These are phyloP conservation scores for Camptogramma bilineatum DNA, from an alignment of 2,888 invertebrate species.

Conservation along the genomic window DNA sequence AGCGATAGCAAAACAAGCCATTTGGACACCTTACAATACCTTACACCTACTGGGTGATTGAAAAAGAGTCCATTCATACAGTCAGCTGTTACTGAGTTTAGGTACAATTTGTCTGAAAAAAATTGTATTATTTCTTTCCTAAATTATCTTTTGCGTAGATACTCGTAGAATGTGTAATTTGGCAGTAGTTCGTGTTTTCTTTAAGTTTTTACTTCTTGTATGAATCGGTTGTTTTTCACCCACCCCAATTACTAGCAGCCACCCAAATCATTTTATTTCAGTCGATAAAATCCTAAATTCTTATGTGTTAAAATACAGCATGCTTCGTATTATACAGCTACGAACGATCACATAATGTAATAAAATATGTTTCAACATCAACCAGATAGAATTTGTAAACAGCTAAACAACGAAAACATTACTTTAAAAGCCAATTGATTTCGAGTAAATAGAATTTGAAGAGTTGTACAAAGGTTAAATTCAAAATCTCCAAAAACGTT, in stretches of 20 bases:
- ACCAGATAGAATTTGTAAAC: slow-evolving; percentile 81
- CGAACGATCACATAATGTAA: slow-evolving; percentile 55
- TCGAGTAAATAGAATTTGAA: slow-evolving; percentile 56
- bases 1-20: slow-evolving; percentile 57
- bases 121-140: no score
- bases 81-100: not conserved
- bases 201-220: not conserved
- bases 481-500: slow-evolving; percentile 45
- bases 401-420: slow-evolving; percentile 70
- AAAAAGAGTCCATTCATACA: slow-evolving; percentile 20
- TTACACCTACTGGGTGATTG: slow-evolving; percentile 48
- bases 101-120: not conserved
- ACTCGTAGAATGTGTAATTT: not conserved
- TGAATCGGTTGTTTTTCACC: slow-evolving; percentile 1
- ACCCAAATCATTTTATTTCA: slow-evolving; percentile 67
- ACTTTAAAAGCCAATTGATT: slow-evolving; percentile 61
- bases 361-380: slow-evolving; percentile 78
- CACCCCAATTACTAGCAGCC: slow-evolving; percentile 45
- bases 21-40: slow-evolving; percentile 51
- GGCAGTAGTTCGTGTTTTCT: not conserved
- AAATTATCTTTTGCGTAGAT: not conserved
- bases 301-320: slow-evolving; percentile 47
- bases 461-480: slow-evolving; percentile 57
- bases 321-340: slow-evolving; percentile 29
- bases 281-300: slow-evolving; percentile 71